Evolutionary conservation across 2,797 vertebrate species (phyloP), one percentile per base, ranked within the genome.

Genomic region (Acipenser transmontanus): DNA sequence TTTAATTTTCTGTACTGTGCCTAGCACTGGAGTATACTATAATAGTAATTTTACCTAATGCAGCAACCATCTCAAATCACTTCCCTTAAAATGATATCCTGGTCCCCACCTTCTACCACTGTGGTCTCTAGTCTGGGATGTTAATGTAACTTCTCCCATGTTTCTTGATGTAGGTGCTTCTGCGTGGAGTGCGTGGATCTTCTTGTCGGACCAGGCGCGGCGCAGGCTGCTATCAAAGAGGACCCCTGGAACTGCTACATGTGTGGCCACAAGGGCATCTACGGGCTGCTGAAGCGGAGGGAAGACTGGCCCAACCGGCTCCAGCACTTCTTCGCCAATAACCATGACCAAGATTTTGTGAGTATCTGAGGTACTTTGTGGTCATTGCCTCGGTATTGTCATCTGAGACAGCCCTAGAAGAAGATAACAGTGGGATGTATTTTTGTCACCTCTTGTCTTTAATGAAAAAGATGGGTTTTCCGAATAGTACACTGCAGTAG

Each of bases 171-270:
- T 79, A 99, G 96, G 89, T 98, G 96, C 84, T 99, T 99, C 81
- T 99, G 96, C 0, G 95, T 99, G 66, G 96, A 98, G 77, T 99
- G 96, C 0, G 96, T 99, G 70, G 94, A 98, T 79, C 88, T 98
- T 71, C 86, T 98, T 69, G 95, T 99, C 65, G 96, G 96, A 50
- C 94, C 92, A 0, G 96, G 96, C 0, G 95, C 96, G 0, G 93
- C 96, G 0, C 93, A 94, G 69, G 89, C 93, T 0, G 96, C 96
- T 81, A 98, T 99, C 74, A 97, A 97, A 68, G 95, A 99, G 76
- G 96, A 99, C 77, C 96, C 96, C 7, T 99, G 96, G 96, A 98
- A 97, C 88, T 99, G 96, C 88, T 99, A 93, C 85, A 98, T 98
- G 95, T 99, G 96, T 0, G 88, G 93, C 66, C 92, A 90, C 68